Base-by-base conservation (phyloP, 2,797 vertebrate species). In the Mus spretus region DNA sequence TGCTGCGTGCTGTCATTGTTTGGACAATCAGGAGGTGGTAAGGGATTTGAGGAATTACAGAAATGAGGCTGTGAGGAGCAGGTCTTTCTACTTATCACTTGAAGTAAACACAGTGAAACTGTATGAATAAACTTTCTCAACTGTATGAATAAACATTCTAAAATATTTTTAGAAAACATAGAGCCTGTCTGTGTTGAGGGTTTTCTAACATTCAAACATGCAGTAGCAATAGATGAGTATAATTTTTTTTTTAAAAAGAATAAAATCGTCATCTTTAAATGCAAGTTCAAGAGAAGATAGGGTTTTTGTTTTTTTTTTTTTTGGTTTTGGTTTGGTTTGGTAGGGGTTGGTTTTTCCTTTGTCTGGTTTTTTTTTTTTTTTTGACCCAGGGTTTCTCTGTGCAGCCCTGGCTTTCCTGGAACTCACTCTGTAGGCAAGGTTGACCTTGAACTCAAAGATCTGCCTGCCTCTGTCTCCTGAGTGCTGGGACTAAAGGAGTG, bases 131-230 rank as follows among this genome's bases (percentile, higher is more conserved):
- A 50, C 26, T 92, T 53, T 84, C 53, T 94, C 83, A 89, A 14
- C 85, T 94, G 44, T 97, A 77, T 70, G 90, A 86, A 75, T 53
- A 93, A 94, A 34, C 59, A 87, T 75, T n/a, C 67, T 95, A 80
- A 81, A 75, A 8, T 17, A 0, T 8, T 8, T n/a, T 78, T 93
- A 53, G 72, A 67, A 83, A 22, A 72, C 78, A 47, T 22, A 59
- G 20, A 90, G 19, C 67, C 26, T 10, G 28, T 74, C 17, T 92
- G 63, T 87, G 9, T 20, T 96, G 83, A 61, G 31, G 17, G 47
- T 65, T 90, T 57, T 90, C 50, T 89, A 90, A 88, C 11, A 80
- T 50, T 90, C 40, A 70, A 85, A 90, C 82, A 31, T 95, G 17
- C 9, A 59, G 13, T 10, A 44, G 44, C 34, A 94, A 28, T 91